Conservation (phyloP, 2,797 vertebrate genomes). For the Spatula clypeata region DNA sequence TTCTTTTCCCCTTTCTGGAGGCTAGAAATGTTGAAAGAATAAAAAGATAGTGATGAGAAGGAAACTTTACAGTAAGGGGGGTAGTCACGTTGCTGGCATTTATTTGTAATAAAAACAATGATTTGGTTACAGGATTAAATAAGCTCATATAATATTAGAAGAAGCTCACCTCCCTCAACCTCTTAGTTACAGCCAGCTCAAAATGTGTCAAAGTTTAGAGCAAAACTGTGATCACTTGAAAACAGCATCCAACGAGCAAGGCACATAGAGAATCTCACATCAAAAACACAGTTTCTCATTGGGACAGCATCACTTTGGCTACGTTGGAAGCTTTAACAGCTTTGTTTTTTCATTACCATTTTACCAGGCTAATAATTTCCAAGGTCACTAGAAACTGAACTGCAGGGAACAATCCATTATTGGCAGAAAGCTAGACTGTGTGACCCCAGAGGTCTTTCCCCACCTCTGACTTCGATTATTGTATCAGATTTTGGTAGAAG, state of each 20-base stretch:
- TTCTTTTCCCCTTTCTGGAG: neutral
- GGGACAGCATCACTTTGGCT: neutral
- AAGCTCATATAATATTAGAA: neutral
- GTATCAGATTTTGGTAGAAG: conserved; percentile 52
- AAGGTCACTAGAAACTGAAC: conserved; percentile 55
- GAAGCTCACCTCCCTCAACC: neutral
- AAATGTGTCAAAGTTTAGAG: neutral
- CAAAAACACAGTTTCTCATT: neutral
- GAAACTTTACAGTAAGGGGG: neutral
- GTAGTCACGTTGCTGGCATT: neutral
- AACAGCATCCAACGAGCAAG: neutral
- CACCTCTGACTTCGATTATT: conserved; percentile 42
- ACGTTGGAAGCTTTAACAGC: conserved; percentile 12
- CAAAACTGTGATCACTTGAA: neutral
- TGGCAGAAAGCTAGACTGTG: conserved; percentile 32
- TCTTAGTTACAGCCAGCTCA: neutral
- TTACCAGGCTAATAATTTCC: conserved; percentile 49
- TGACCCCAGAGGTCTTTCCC: conserved; percentile 28
- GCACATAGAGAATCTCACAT: neutral
- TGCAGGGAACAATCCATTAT: conserved; percentile 49
- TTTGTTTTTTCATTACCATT: conserved; percentile 53
- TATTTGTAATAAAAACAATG: neutral
- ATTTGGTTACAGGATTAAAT: neutral
- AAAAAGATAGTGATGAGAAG: neutral
- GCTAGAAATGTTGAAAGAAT: neutral